phyloP scores from a whole-genome alignment of 2,888 invertebrate genomes.

The Bombylius major region DNA sequence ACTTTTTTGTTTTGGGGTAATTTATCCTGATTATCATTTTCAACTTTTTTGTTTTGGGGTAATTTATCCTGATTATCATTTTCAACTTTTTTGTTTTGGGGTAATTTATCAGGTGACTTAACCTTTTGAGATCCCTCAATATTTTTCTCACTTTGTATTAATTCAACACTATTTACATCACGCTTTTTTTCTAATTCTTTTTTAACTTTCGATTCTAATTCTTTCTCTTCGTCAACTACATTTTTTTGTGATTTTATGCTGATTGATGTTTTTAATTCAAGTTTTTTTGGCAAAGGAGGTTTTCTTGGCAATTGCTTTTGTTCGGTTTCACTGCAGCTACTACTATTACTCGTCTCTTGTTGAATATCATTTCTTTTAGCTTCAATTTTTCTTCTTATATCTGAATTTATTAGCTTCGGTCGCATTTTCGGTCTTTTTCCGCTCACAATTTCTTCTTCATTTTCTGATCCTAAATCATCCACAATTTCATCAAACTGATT shows the following conservation, averaged over 20 bases:
- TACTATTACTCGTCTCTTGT: slow-evolving; percentile 29
- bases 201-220: not conserved
- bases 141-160: not conserved
- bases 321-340: slow-evolving; percentile 17
- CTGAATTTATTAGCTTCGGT: slow-evolving; percentile 24
- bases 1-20: too few relatives aligned
- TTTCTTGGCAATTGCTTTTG: not conserved
- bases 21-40: too few relatives aligned
- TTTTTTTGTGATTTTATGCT: not conserved
- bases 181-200: not conserved
- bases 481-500: slow-evolving; percentile 38
- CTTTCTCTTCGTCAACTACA: not conserved
- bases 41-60: too few relatives aligned
- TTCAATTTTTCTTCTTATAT: slow-evolving; percentile 30
- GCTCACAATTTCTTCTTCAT: slow-evolving; percentile 27
- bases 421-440: slow-evolving; percentile 34
- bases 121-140: not conserved
- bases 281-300: not conserved
- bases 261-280: not conserved
- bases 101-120: too few relatives aligned
- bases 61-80: too few relatives aligned
- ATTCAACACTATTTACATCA: not conserved
- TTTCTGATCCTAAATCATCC: slow-evolving; percentile 13
- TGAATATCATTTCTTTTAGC: slow-evolving; percentile 25
- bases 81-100: too few relatives aligned